Conservation (phyloP, 1,140 invertebrate genomes). For the Forficula auricularia region DNA sequence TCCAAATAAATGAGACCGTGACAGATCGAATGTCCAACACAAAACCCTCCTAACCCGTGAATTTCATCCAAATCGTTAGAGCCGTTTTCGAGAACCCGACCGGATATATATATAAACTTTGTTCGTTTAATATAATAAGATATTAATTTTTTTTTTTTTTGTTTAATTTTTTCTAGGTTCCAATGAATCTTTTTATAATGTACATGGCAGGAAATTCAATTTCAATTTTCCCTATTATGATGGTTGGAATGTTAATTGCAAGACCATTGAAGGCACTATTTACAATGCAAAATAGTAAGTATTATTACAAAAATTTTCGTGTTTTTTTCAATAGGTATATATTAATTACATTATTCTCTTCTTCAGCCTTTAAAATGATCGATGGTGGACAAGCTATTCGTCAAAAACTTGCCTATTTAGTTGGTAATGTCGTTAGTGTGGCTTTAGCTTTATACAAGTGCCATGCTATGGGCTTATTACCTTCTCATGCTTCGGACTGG, state of each 20-base stretch:
- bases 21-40: no score
- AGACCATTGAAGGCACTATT: slow-evolving; percentile 89
- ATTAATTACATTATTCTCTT: no score
- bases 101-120: background rate
- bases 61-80: no score
- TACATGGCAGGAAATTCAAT: slow-evolving; percentile 99
- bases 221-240: slow-evolving; percentile 99
- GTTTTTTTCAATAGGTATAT: no score
- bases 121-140: no score
- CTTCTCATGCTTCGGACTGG: slow-evolving; percentile 97
- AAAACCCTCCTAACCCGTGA: no score
- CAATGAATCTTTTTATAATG: slow-evolving; percentile 99
- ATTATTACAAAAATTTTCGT: no score
- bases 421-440: slow-evolving; percentile 89
- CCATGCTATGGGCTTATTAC: slow-evolving; percentile 93
- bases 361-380: slow-evolving; percentile 78
- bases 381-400: slow-evolving; percentile 78
- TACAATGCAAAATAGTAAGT: slow-evolving; percentile 60
- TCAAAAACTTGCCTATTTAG: slow-evolving; percentile 87
- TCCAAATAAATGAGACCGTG: no score
- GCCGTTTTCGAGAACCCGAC: no score
- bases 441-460: slow-evolving; percentile 93
- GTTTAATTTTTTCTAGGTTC: slow-evolving; percentile 36
- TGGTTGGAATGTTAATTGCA: slow-evolving; percentile 97
- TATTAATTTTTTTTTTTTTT: no score